phyloP scores from a whole-genome alignment of 37 sponge, comb jelly and placozoan species.

The Halisarca cf. caerulea region DNA sequence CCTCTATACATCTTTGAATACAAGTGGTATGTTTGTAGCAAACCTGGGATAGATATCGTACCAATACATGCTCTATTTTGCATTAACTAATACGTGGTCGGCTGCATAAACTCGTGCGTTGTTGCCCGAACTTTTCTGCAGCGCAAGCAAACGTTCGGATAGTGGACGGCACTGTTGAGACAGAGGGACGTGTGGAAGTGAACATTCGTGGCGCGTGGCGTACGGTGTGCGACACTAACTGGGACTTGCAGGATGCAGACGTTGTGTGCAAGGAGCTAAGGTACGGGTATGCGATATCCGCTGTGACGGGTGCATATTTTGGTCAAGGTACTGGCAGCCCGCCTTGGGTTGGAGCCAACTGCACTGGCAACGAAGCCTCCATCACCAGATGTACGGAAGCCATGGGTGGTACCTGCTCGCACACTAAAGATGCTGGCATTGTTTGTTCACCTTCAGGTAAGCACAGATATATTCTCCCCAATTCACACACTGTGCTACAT shows the following conservation, averaged over 20 bases:
- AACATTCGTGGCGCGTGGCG: background rate
- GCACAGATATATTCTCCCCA: no score
- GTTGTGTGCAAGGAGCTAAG: background rate
- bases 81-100: no score
- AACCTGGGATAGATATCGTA: no score
- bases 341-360: background rate
- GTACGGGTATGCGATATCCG: background rate
- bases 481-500: no score
- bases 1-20: no score
- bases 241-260: constrained; percentile 1
- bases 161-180: constrained; percentile 10
- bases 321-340: background rate
- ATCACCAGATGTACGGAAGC: background rate
- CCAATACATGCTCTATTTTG: no score
- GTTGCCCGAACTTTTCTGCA: no score
- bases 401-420: background rate
- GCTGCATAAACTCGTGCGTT: no score
- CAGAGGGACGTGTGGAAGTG: constrained; percentile 32
- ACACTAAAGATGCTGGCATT: background rate
- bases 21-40: no score
- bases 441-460: background rate
- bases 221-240: background rate
- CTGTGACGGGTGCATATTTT: background rate
- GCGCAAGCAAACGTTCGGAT: background rate
- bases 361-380: background rate